Base-by-base conservation (phyloP, 2,888 invertebrate genomes). In the Drosophila nr. perissopoda region DNA sequence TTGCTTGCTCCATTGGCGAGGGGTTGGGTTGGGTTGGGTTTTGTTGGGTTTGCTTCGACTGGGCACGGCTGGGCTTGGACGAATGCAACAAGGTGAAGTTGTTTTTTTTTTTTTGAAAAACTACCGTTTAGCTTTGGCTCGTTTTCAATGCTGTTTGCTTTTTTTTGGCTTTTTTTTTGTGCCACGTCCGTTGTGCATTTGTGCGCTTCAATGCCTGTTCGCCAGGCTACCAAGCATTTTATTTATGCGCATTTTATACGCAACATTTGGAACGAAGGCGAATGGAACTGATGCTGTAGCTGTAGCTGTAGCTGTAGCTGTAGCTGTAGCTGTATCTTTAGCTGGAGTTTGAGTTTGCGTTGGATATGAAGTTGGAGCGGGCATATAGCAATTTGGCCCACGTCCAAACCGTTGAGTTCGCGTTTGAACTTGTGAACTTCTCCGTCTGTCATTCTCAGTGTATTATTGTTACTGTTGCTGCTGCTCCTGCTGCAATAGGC, bases 221-320 rank as follows among this genome's bases (percentile, higher is more conserved):
- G 45, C 42, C 61, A 56, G 36, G 51, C 57, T 52, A 31, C 61
- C 61, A 73, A 78, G 61, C 78, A 67, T 65, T 78, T 86, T 85
- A 85, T 85, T 85, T 85, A 85, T 85, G 85, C 82, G 85, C 85
- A 84, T 87, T 84, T 83, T 77, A 80, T 83, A 80, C 80, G 83
- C 83, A 77, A 69, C 69, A 76, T 80, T 80, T 80, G 80, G 56
- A 76, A 69, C 66, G 83, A 65, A 54, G 65, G 58, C 65, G 66
- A 66, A 42, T 27, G 48, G 13, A 67, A 69, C 38, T 48, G 45
- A 25, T 34, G 33, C 8, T 21, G 36, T 2, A 36, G 25, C 16
- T 29, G 33, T 4, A 21, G 51, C 31, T 18, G 57, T 2, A 36
- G 61, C 38, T 65, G 65, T 6, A 42, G 63, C 59, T 76, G 49